Base-by-base conservation (phyloP, 2,113 vertebrate species). In the Pelusios castaneus region DNA sequence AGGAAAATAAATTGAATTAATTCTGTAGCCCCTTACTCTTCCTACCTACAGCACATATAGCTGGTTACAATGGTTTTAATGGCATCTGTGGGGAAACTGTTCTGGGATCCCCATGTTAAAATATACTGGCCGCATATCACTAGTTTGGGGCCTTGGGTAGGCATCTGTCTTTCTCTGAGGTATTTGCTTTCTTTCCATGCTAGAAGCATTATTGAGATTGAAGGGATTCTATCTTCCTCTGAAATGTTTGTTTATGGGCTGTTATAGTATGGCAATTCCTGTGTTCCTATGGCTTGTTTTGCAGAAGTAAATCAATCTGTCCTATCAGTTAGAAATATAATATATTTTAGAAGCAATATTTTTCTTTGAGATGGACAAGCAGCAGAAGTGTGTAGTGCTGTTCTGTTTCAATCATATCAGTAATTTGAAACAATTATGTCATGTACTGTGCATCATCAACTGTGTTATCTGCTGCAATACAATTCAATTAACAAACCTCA, bases 341-440 rank as follows among this genome's bases (percentile, higher is more conserved):
- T 55, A 43, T 43, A 14, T 75, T 93, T 87, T 78, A 73, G 54
- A 94, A 60, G 55, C 47, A 82, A 11, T 55, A 54, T 90, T 96
- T 92, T 80, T 88, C 79, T 90, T 80, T 81, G 89, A 73, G 41
- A 63, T 87, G 94, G 89, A 89, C 19, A 94, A 92, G 89, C 55
- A 94, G 75, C 94, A 94, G 94, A 94, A 94, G 77, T 91, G 82
- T 93, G 54, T 67, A 91, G 93, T 97, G 79, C 89, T 94, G 93
- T 54, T 95, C 95, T 97, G 87, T 92, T 96, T 95, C 89, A 92
- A 80, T 89, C 94, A 89, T 41, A 94, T 70, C 81, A 88, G 94
- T 95, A 96, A 97, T 95, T 97, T 95, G 92, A 94, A 93, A 87
- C 95, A 96, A 97, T 97, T 97, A 92, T 34, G 29, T 54, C 31